These are phyloP conservation scores for Helobdella robusta DNA, from an alignment of 2,888 invertebrate species.

Conservation along the genomic window DNA sequence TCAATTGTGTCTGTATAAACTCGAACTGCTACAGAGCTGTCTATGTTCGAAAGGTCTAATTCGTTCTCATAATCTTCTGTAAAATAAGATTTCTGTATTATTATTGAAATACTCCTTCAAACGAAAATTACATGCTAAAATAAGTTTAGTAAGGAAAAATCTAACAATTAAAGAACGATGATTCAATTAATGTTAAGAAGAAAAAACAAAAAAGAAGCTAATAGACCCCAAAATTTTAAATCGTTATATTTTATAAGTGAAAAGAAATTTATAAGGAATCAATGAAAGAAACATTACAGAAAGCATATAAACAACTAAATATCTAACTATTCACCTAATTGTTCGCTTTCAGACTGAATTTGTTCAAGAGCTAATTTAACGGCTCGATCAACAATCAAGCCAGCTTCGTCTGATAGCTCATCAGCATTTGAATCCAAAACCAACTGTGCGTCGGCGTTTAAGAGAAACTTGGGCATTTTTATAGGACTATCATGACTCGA, in stretches of 20 bases:
- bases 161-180: too few species aligned
- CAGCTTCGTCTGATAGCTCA: slow-evolving; percentile 7
- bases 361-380: slow-evolving; percentile 19
- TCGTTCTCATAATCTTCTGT: slow-evolving; percentile 7
- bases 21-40: slow-evolving; percentile 22
- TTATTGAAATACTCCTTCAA: too few species aligned
- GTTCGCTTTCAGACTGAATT: slow-evolving; percentile 4
- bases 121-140: too few species aligned
- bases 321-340: slow-evolving; percentile 8
- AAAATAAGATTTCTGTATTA: too few species aligned
- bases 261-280: too few species aligned
- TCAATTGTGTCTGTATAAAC: slow-evolving; percentile 36
- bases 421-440: not conserved
- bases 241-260: too few species aligned
- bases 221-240: too few species aligned
- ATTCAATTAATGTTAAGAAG: too few species aligned
- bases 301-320: too few species aligned
- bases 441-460: not conserved
- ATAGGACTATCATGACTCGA: slow-evolving; percentile 6
- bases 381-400: not conserved
- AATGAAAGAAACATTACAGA: too few species aligned
- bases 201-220: too few species aligned
- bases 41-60: slow-evolving; percentile 11
- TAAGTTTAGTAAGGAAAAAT: too few species aligned
- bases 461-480: slow-evolving; percentile 10